Conservation (phyloP, 2,113 vertebrate genomes). For the Cnemophilus loriae region DNA sequence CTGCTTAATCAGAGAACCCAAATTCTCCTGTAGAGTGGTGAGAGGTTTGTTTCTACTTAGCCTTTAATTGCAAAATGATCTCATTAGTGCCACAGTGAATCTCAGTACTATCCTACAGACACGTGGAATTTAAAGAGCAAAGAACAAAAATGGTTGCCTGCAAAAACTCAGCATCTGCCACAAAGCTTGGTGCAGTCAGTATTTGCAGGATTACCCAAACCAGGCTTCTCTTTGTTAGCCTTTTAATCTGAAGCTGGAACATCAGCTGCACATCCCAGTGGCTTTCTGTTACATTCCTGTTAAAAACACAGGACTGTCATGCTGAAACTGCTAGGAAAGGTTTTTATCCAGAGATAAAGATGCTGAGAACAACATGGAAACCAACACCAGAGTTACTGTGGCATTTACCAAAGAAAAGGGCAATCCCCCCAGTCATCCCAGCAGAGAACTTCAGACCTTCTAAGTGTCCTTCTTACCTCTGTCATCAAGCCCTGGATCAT, state of each 20-base stretch:
- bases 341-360: neutral
- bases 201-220: neutral
- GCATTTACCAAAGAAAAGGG: neutral
- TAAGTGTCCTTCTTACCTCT: neutral
- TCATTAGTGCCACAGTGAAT: constrained; percentile 53
- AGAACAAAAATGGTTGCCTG: neutral
- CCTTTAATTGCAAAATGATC: constrained; percentile 59
- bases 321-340: neutral
- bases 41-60: constrained; percentile 53
- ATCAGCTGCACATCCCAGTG: neutral
- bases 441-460: neutral
- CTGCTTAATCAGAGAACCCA: constrained; percentile 34
- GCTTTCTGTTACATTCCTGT: neutral
- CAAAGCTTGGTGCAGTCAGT: neutral
- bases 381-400: neutral
- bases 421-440: neutral
- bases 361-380: neutral
- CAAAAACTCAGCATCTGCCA: neutral
- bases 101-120: neutral
- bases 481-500: neutral
- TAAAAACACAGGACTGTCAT: neutral
- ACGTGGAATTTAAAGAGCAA: neutral
- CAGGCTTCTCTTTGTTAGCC: neutral
- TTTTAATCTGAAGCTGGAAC: neutral
- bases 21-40: constrained; percentile 17